Evolutionary conservation across 2,113 vertebrate species (phyloP), one percentile per base, ranked within the genome.

Genomic region (Neoarius graeffei): DNA sequence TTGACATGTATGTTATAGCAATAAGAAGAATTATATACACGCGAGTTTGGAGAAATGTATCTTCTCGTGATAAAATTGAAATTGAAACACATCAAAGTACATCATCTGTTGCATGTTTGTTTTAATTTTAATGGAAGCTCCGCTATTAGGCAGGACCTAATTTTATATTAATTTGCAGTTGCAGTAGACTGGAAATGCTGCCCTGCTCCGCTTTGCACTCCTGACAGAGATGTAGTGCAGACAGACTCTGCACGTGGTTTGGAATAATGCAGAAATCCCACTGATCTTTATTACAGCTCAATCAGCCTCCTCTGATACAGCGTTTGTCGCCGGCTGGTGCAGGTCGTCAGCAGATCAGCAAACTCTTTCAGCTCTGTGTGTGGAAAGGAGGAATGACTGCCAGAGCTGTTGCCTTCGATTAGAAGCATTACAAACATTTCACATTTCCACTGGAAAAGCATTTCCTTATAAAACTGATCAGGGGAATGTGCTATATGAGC

Each of bases 171-270:
- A 77, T 48, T 35, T 77, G 35, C 57, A 42, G 30, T 27, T 62
- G 57, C n/a, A 14, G 25, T 80, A 25, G 17, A 42, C 48, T 15
- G 20, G 13, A 67, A 71, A 56, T 23, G 4, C 48, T n/a, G 60
- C 17, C 59, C n/a, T 54, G 50, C 57, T 86, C 42, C 10, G 27
- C 19, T 69, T 8, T 30, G 27, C 59, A 67, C 48, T 69, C 50
- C 52, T 81, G 62, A 71, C 52, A 56, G 77, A 57, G 74, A 69
- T 15, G 52, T 81, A 69, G 10, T 69, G 76, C 76, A 86, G 62
- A 11, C 59, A 64, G 85, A 66, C 80, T 20, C 15, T 42, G 9
- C 62, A 66, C 14, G 56, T 67, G 89, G 87, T 88, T 81, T 81
- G 64, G 10, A 54, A 17, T 62, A 88, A 59, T 81, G 56, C 10